These are phyloP conservation scores for Pseudolaguvia tuberculata DNA, from an alignment of 2,113 vertebrate species.

Conservation along the genomic window DNA sequence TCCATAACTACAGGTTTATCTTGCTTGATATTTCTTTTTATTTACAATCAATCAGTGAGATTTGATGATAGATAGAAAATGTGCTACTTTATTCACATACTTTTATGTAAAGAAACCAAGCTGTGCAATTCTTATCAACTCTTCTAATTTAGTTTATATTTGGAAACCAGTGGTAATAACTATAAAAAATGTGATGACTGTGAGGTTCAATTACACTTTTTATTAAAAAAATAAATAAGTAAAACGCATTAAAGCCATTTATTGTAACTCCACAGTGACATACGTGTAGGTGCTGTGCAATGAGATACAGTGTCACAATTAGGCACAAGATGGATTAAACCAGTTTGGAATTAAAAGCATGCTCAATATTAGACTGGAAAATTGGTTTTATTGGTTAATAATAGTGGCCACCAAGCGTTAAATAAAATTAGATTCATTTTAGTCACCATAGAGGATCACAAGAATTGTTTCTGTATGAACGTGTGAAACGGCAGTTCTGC, in stretches of 20 bases:
- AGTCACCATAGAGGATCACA: background rate
- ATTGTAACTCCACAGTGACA: background rate
- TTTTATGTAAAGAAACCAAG: background rate
- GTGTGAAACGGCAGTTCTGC: slow-evolving; percentile 4
- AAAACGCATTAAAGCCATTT: slow-evolving; percentile 15
- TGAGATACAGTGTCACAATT: background rate
- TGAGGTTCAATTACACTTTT: slow-evolving; percentile 1
- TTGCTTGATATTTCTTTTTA: background rate
- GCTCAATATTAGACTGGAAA: background rate
- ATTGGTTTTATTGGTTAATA: background rate
- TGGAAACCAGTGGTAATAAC: slow-evolving; percentile 14
- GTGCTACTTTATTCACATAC: background rate
- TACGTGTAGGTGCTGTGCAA: background rate
- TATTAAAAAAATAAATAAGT: background rate
- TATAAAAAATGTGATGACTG: background rate
- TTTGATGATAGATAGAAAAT: slow-evolving; percentile 9
- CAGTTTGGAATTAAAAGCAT: background rate
- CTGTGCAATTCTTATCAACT: slow-evolving; percentile 6
- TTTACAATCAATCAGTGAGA: background rate
- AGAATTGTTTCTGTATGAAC: background rate
- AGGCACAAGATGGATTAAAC: background rate
- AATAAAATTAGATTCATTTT: background rate
- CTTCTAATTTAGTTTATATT: slow-evolving; percentile 12
- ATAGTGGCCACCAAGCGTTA: background rate
- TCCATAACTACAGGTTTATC: slow-evolving; percentile 19